phyloP scores from a whole-genome alignment of 2,113 vertebrate genomes.

The Eptesicus fuscus region DNA sequence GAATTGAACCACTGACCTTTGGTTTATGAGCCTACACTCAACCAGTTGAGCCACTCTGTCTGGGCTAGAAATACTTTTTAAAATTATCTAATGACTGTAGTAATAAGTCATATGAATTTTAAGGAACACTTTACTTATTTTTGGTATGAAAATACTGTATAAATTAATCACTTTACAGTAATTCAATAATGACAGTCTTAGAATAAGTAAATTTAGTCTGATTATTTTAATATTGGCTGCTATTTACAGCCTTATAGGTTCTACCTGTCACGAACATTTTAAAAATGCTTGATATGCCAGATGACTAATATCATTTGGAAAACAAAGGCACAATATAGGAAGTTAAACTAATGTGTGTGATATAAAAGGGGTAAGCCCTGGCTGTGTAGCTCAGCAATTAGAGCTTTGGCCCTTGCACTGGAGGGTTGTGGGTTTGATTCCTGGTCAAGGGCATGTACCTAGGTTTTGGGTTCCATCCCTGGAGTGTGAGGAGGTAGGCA shows the following conservation, averaged over 20 bases:
- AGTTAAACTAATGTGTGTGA: background rate
- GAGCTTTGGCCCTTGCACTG: too few relatives aligned
- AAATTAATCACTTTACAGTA: background rate
- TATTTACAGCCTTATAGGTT: background rate
- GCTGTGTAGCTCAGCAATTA: too few relatives aligned
- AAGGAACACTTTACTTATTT: background rate
- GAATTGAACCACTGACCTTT: too few relatives aligned
- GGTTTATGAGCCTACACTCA: too few relatives aligned
- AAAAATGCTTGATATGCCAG: background rate
- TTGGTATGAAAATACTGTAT: background rate
- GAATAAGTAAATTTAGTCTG: background rate
- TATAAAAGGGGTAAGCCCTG: background rate
- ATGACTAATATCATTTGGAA: background rate
- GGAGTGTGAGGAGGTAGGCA: too few relatives aligned
- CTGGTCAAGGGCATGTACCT: too few relatives aligned
- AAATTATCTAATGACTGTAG: background rate
- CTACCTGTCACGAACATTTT: background rate
- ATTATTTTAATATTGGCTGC: slow-evolving; percentile 4
- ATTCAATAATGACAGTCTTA: background rate
- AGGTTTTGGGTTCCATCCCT: too few relatives aligned
- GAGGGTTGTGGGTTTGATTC: too few relatives aligned
- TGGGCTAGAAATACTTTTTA: background rate
- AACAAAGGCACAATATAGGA: background rate
- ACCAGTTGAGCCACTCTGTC: too few relatives aligned
- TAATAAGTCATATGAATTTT: slow-evolving; percentile 1